Conservation (phyloP, 2,797 vertebrate species). For the Notoglanidium macrostoma region DNA sequence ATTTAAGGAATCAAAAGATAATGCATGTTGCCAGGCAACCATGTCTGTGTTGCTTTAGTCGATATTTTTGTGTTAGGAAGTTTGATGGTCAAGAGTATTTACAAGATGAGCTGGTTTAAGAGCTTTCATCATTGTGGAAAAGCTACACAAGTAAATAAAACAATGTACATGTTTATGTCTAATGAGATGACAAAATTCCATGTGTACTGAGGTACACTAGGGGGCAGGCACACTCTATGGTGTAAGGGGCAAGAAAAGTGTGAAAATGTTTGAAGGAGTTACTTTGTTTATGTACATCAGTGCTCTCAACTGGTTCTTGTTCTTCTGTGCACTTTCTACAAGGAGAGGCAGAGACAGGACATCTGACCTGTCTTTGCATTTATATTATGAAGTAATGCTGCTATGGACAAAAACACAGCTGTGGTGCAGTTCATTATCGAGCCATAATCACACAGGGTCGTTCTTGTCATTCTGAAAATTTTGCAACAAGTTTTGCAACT, state of each 20-base stretch:
- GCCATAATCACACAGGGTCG: neutral
- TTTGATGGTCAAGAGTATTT: neutral
- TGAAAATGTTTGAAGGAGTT: neutral
- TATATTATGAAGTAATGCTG: neutral
- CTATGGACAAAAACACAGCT: neutral
- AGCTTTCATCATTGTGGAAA: neutral
- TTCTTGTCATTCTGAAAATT: neutral
- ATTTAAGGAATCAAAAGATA: constrained; percentile 23
- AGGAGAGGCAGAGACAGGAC: neutral
- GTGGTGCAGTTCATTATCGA: constrained; percentile 3
- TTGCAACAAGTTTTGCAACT: neutral
- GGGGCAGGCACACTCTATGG: constrained; percentile 23
- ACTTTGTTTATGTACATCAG: neutral
- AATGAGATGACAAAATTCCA: neutral
- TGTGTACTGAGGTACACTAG: constrained; percentile 16
- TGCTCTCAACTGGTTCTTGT: neutral
- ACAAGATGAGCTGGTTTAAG: neutral
- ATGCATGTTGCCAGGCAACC: constrained; percentile 33
- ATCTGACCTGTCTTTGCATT: neutral
- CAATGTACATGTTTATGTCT: neutral
- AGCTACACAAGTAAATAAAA: neutral
- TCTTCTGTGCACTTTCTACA: no score
- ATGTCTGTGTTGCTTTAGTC: constrained; percentile 8
- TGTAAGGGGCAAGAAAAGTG: neutral
- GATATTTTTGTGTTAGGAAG: neutral